phyloP scores from a whole-genome alignment of 2,113 vertebrate genomes.

The Rhea americana region DNA sequence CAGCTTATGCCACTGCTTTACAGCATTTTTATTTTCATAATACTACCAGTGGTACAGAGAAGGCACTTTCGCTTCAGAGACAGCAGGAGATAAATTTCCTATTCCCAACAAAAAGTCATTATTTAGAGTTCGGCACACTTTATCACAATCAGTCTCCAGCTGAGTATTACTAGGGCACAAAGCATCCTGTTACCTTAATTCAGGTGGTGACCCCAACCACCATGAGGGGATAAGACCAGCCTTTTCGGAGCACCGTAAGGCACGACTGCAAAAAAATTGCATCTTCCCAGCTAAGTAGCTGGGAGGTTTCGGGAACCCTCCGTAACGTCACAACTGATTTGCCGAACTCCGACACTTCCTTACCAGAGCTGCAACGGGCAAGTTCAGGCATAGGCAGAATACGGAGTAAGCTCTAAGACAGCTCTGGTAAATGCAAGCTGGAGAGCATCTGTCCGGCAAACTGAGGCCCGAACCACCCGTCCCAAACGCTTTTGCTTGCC shows the following conservation, averaged over 20 bases:
- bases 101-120: not conserved
- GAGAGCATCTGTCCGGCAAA: not conserved
- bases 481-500: not conserved
- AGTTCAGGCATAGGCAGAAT: not conserved
- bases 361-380: not conserved
- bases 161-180: not conserved
- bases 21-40: not conserved
- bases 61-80: not conserved
- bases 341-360: not conserved
- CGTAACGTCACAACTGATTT: not conserved
- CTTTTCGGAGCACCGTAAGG: not conserved
- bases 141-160: not conserved
- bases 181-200: not conserved
- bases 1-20: constrained; percentile 11
- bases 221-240: not conserved
- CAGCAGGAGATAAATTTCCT: not conserved
- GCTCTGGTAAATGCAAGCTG: not conserved
- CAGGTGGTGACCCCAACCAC: not conserved
- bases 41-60: not conserved
- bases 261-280: not conserved
- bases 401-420: fast-evolving
- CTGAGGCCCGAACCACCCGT: not conserved
- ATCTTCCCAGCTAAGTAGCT: not conserved
- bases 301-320: not conserved
- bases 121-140: not conserved